Conservation (phyloP, 2,888 invertebrate species). For the Arge pagana region DNA sequence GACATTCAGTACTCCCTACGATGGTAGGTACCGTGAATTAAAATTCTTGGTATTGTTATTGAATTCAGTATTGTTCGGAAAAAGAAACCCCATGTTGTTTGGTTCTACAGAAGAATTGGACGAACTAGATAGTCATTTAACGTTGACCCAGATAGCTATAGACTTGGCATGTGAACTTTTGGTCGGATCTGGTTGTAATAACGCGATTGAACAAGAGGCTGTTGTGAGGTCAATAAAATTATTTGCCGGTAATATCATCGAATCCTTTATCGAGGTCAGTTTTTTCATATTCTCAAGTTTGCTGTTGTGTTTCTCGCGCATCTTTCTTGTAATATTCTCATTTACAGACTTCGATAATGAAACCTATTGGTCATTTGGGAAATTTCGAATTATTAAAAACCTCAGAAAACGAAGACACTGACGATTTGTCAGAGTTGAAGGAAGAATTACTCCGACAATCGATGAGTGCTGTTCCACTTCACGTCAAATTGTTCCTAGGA, state of each 20-base stretch:
- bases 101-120: slow-evolving; percentile 59
- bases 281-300: background rate
- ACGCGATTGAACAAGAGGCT: slow-evolving; percentile 59
- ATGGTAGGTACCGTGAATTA: slow-evolving; percentile 43
- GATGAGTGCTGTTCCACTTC: slow-evolving; percentile 33
- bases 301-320: background rate
- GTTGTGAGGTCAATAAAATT: slow-evolving; percentile 59
- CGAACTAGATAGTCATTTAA: slow-evolving; percentile 60
- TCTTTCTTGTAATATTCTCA: background rate
- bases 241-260: slow-evolving; percentile 56
- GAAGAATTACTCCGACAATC: slow-evolving; percentile 37
- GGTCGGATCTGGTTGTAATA: slow-evolving; percentile 55
- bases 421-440: slow-evolving; percentile 37
- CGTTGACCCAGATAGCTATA: slow-evolving; percentile 57
- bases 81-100: background rate
- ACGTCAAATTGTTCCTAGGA: slow-evolving; percentile 52
- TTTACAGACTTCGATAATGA: slow-evolving; percentile 10
- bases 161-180: slow-evolving; percentile 61
- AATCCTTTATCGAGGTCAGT: slow-evolving; percentile 48
- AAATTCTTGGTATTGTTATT: too few relatives aligned
- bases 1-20: slow-evolving; percentile 44
- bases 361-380: slow-evolving; percentile 7
- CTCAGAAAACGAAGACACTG: slow-evolving; percentile 30
- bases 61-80: too few relatives aligned
- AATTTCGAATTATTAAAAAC: slow-evolving; percentile 30